Evolutionary conservation across 2,113 vertebrate genomes (phyloP).

Genomic region (Corvus moneduloides): DNA sequence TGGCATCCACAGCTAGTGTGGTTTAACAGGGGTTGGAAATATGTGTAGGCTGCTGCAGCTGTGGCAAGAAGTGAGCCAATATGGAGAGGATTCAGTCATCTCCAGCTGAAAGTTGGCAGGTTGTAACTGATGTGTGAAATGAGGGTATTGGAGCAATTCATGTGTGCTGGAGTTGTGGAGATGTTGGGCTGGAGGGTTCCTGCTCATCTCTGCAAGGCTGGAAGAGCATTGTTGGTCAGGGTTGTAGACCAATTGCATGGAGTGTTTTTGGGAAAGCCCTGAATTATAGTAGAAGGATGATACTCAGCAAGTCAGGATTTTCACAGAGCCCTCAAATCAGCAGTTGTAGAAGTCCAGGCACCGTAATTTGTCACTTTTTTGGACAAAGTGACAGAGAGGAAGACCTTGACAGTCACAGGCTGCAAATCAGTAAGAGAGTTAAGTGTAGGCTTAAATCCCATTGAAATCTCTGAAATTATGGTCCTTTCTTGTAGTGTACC

Average conservation of each 20-base stretch:
- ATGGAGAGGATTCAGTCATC: neutral
- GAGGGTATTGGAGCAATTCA: neutral
- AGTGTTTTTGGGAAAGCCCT: neutral
- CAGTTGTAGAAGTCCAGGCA: neutral
- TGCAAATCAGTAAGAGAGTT: neutral
- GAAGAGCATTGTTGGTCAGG: accelerated
- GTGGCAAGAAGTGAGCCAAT: neutral
- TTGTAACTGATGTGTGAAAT: neutral
- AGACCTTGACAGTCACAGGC: neutral
- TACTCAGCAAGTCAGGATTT: neutral
- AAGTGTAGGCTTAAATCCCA: neutral
- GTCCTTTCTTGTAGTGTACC: neutral
- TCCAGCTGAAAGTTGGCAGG: neutral
- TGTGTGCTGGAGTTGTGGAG: neutral
- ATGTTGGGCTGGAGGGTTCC: neutral
- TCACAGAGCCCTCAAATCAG: neutral
- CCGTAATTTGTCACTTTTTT: neutral
- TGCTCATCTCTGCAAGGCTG: neutral
- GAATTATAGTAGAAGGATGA: neutral
- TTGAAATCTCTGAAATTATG: neutral
- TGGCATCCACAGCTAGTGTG: neutral
- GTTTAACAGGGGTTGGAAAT: neutral
- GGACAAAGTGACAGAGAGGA: neutral
- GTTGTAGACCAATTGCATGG: neutral
- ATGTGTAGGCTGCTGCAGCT: neutral